These are phyloP conservation scores for Leptopilina myrica DNA, from an alignment of 2,888 invertebrate species.

Conservation along the genomic window DNA sequence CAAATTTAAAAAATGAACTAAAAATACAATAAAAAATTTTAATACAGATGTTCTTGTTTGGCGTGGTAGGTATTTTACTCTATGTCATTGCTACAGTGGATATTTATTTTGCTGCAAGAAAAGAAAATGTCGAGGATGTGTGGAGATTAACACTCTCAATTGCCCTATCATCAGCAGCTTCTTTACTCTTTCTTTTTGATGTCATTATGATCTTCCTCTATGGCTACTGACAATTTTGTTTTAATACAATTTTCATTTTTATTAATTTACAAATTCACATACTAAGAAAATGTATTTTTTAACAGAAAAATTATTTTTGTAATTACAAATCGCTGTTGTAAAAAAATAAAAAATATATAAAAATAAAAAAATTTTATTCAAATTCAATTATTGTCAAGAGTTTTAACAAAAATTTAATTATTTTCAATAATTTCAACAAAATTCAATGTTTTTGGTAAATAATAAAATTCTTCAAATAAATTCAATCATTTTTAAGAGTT, in stretches of 20 bases:
- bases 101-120: constrained; percentile 56
- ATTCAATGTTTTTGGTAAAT: too few relatives aligned
- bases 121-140: constrained; percentile 47
- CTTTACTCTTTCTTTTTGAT: constrained; percentile 62
- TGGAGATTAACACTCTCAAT: constrained; percentile 58
- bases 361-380: too few relatives aligned
- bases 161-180: constrained; percentile 54
- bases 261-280: too few relatives aligned
- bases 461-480: too few relatives aligned
- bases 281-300: too few relatives aligned
- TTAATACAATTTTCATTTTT: background rate
- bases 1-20: background rate
- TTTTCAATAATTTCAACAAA: too few relatives aligned
- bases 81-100: constrained; percentile 60
- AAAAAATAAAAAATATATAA: background rate
- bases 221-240: constrained; percentile 57
- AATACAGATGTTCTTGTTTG: constrained; percentile 66
- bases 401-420: too few relatives aligned
- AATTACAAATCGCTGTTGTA: background rate
- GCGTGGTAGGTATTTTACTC: constrained; percentile 58
- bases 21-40: constrained; percentile 12
- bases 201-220: constrained; percentile 64
- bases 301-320: too few relatives aligned
- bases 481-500: too few relatives aligned
- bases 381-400: too few relatives aligned